Conservation (phyloP, 1,140 invertebrate species). For the Magallana gigas region DNA sequence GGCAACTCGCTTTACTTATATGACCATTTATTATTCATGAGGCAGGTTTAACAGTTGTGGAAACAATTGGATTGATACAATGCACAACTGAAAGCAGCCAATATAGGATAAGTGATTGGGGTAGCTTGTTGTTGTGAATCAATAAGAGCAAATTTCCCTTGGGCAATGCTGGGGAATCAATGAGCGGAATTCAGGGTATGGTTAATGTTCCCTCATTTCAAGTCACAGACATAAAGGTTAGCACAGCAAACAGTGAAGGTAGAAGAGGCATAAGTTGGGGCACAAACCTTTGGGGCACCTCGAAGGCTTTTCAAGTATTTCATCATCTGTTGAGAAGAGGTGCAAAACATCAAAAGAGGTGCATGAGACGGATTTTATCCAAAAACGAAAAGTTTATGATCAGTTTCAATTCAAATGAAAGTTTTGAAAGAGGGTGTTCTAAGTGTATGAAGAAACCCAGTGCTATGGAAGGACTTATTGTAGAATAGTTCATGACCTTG, state of each 20-base stretch:
- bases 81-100: neutral
- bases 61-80: neutral
- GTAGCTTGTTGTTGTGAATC: constrained; percentile 21
- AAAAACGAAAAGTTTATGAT: neutral
- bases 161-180: neutral
- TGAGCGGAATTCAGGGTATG: neutral
- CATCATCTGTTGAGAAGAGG: constrained; percentile 59
- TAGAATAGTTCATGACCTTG: no score
- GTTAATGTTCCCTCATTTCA: neutral
- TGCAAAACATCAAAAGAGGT: constrained; percentile 19
- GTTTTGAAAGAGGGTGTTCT: neutral
- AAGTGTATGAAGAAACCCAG: no score
- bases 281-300: constrained; percentile 57
- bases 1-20: neutral
- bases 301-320: constrained; percentile 58
- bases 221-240: constrained; percentile 17
- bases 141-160: neutral
- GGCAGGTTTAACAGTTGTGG: constrained; percentile 15
- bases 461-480: no score
- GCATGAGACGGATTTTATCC: neutral
- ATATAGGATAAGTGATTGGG: constrained; percentile 1
- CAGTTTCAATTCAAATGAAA: neutral
- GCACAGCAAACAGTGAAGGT: constrained; percentile 12
- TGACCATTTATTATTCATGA: neutral
- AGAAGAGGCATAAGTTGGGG: neutral